Conservation (phyloP, 2,113 vertebrate species). For the Xiphophorus hellerii region DNA sequence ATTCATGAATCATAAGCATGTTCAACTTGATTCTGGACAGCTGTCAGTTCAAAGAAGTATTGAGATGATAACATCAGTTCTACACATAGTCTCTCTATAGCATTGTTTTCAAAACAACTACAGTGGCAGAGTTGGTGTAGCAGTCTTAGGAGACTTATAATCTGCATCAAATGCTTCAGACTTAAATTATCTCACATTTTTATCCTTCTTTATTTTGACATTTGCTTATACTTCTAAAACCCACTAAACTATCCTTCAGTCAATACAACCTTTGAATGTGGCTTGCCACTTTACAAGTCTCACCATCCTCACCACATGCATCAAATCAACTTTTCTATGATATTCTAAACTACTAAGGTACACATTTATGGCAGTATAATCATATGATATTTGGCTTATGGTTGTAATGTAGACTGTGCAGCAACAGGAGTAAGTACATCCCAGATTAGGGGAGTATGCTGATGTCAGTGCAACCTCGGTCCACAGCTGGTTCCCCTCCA, state of each 20-base stretch:
- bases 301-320: not conserved
- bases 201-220: not conserved
- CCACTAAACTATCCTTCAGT: too few species aligned
- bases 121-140: too few species aligned
- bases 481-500: conserved; percentile 73
- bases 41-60: too few species aligned
- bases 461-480: conserved; percentile 55
- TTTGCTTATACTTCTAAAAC: not conserved
- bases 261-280: too few species aligned
- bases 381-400: conserved; percentile 7
- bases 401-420: conserved; percentile 20
- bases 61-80: too few species aligned
- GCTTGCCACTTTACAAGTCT: too few species aligned
- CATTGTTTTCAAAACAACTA: not conserved
- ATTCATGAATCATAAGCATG: too few species aligned
- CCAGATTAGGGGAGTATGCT: conserved; percentile 54
- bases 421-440: conserved; percentile 48
- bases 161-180: not conserved
- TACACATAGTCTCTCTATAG: too few species aligned
- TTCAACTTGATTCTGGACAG: too few species aligned
- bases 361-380: not conserved
- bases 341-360: too few species aligned
- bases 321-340: too few species aligned
- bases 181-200: not conserved
- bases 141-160: too few species aligned